Evolutionary conservation across 2,888 invertebrate genomes (phyloP).

Genomic region (Nephrotoma flavescens): DNA sequence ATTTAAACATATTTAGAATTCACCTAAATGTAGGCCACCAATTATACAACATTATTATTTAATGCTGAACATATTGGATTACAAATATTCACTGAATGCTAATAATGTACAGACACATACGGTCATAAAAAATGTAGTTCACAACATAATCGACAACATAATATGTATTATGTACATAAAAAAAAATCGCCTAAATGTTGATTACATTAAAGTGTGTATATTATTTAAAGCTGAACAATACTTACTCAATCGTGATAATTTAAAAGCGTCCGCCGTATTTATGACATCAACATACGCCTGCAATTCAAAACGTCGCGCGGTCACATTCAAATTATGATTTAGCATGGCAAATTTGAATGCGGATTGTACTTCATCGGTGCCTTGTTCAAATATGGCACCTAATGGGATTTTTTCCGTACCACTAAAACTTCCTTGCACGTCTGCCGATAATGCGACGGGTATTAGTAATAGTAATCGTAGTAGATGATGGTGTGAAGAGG

Average conservation of each 20-base stretch:
- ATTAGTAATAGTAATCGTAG: neutral
- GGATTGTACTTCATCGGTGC: conserved; percentile 80
- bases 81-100: neutral
- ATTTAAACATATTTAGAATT: no score
- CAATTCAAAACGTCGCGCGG: conserved; percentile 63
- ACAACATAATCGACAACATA: neutral
- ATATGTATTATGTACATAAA: neutral
- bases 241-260: conserved; percentile 81
- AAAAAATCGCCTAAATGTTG: neutral
- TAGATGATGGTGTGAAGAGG: neutral
- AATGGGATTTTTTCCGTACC: conserved; percentile 1
- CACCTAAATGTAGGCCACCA: no score
- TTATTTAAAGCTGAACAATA: conserved; percentile 20
- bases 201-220: no score
- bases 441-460: neutral
- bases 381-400: conserved; percentile 84
- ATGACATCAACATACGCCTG: conserved; percentile 84
- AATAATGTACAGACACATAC: neutral
- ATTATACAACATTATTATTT: no score
- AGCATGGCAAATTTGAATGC: conserved; percentile 86
- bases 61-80: neutral
- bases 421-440: neutral
- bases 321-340: conserved; percentile 72
- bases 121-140: no score
- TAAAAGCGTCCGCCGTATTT: conserved; percentile 85